Conservation (phyloP, 2,888 invertebrate genomes). For the Drosophila flavopinicola region DNA sequence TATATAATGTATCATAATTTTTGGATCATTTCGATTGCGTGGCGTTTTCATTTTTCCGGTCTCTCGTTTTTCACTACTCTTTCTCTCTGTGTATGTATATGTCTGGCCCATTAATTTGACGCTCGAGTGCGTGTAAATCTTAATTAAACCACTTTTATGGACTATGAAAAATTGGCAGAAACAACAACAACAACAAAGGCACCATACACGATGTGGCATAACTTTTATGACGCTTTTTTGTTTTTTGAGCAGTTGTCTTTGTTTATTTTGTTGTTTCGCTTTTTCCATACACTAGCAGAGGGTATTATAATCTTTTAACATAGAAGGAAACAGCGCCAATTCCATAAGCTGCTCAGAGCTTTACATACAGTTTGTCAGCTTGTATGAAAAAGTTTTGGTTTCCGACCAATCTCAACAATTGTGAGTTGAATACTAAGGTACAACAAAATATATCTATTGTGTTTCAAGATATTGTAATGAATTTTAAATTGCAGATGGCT, state of each 20-base stretch:
- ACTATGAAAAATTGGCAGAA: slow-evolving; percentile 39
- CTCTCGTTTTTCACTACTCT: slow-evolving; percentile 15
- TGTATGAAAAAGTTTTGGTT: no score
- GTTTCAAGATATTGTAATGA: no score
- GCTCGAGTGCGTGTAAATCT: slow-evolving; percentile 59
- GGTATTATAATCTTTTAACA: background rate
- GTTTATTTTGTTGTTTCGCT: slow-evolving; percentile 4
- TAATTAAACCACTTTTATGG: slow-evolving; percentile 61
- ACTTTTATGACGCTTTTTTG: slow-evolving; percentile 25
- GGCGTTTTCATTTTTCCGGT: slow-evolving; percentile 35
- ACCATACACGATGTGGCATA: slow-evolving; percentile 34
- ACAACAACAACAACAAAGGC: slow-evolving; percentile 24
- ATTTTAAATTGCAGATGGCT: no score
- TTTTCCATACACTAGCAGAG: slow-evolving; percentile 3
- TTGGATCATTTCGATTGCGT: slow-evolving; percentile 34
- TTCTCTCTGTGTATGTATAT: slow-evolving; percentile 1
- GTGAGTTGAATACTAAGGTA: no score
- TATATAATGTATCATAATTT: slow-evolving; percentile 1
- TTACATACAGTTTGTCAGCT: no score
- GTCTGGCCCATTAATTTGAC: slow-evolving; percentile 49
- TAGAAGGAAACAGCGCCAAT: no score
- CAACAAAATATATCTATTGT: no score
- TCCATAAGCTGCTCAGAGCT: no score
- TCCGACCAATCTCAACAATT: no score
- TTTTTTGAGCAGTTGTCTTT: slow-evolving; percentile 32